phyloP scores from a whole-genome alignment of 2,888 invertebrate genomes.

The Sesamia inferens region DNA sequence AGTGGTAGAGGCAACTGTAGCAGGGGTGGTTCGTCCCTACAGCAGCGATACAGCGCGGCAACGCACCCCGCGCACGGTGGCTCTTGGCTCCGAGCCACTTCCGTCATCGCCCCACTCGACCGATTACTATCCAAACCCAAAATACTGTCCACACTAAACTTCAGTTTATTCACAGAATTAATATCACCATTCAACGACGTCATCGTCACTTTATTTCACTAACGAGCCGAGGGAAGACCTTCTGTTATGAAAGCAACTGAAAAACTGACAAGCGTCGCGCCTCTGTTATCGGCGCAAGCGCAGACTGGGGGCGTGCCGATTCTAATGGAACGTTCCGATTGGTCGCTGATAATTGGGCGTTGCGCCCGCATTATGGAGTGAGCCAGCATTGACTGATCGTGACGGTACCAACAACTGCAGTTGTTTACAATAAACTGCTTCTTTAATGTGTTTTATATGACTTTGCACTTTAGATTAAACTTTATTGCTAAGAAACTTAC shows the following conservation, averaged over 20 bases:
- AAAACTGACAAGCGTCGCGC: constrained; percentile 80
- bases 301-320: constrained; percentile 81
- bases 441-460: constrained; percentile 88
- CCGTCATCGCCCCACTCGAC: constrained; percentile 55
- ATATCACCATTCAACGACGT: constrained; percentile 83
- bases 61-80: constrained; percentile 91
- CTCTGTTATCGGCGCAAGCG: constrained; percentile 78
- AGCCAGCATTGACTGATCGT: constrained; percentile 81
- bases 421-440: constrained; percentile 88
- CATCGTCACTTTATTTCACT: constrained; percentile 75
- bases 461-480: constrained; percentile 83
- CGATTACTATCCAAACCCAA: constrained; percentile 80
- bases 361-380: constrained; percentile 77
- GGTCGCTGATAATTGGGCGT: constrained; percentile 78
- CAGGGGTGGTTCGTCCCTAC: constrained; percentile 86
- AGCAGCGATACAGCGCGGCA: constrained; percentile 91
- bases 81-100: constrained; percentile 76
- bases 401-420: constrained; percentile 83
- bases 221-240: constrained; percentile 65
- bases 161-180: constrained; percentile 84
- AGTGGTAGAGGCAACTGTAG: constrained; percentile 81
- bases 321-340: constrained; percentile 74
- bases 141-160: constrained; percentile 93
- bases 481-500: constrained; percentile 82
- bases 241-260: constrained; percentile 75